Conservation (phyloP, 35 echinoderm and acorn worm species). For the Apostichopus parvimensis region DNA sequence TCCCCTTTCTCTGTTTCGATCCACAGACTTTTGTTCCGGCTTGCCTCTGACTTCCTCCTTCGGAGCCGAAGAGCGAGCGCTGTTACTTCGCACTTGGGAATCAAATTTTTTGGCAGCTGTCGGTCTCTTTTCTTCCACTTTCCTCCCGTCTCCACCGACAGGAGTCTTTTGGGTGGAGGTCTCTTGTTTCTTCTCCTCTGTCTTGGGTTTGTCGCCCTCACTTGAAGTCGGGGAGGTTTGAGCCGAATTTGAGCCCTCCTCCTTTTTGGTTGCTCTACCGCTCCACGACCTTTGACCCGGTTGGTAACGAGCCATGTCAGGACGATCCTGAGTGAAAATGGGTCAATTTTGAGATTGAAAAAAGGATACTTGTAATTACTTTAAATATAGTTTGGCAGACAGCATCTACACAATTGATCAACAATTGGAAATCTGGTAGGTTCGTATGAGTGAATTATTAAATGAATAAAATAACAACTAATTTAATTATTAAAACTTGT, state of each 20-base stretch:
- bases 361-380: no score
- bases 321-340: slow-evolving; percentile 31
- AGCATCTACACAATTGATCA: no score
- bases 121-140: slow-evolving; percentile 43
- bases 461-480: no score
- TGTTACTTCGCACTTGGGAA: slow-evolving; percentile 1
- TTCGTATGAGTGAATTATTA: no score
- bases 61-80: background rate
- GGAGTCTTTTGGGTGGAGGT: slow-evolving; percentile 25
- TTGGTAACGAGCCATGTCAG: slow-evolving; percentile 52
- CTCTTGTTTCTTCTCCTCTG: slow-evolving; percentile 3
- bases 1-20: slow-evolving; percentile 21
- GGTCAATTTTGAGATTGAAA: no score
- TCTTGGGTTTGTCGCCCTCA: slow-evolving; percentile 27
- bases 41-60: slow-evolving; percentile 33
- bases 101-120: slow-evolving; percentile 54
- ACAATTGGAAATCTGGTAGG: no score
- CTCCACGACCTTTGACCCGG: slow-evolving; percentile 50
- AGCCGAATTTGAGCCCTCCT: slow-evolving; percentile 31
- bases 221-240: background rate
- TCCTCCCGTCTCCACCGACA: background rate
- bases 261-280: slow-evolving; percentile 12
- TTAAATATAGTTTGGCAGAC: no score
- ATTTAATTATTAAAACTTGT: no score
- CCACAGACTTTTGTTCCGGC: slow-evolving; percentile 11